Evolutionary conservation across 2,888 invertebrate species (phyloP), one percentile per base, ranked within the genome.

Genomic region (Clistopyga incitator): DNA sequence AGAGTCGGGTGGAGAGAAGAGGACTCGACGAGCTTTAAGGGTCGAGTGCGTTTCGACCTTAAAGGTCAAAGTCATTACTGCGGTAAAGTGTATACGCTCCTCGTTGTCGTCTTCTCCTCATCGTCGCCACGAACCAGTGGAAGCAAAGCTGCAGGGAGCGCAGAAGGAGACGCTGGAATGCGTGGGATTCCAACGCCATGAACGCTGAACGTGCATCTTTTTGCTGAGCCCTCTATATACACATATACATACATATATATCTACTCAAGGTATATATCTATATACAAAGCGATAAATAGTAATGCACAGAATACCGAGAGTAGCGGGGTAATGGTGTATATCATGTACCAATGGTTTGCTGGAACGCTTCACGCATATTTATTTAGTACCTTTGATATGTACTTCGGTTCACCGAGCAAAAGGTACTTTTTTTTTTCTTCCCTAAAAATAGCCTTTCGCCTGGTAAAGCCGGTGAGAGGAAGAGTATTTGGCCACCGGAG

Each of bases 31-130:
- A 29, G 61, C 34, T 61, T 34, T 64, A 38, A 64, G 61, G 64
- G 64, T 64, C 64, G 64, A 64, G 38, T 77, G 85, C 78, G 84
- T 81, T 88, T 86, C 82, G 87, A 87, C 87, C 85, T 87, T 84
- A 87, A 87, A 89, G 88, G 88, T 88, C 88, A 88, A 64, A 64
- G 64, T 64, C 68, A 68, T 68, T 52, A 64, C 64, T 10, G 64
- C 64, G 64, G 64, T 64, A 64, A 89, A 88, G 88, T 87, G 87
- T 88, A 88, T 88, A 88, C 84, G 79, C 84, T 76, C 76, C 70
- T 78, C 78, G 84, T 82, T 84, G 81, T 81, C 78, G 84, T 54
- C 64, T 45, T 77, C 52, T 59, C 72, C 81, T 67, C 84, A 84
- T 80, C 82, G 81, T 84, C 85, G 79, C 81, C 78, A 82, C 81